These are phyloP conservation scores for Campoletis sonorensis DNA, from an alignment of 1,140 invertebrate species.

Conservation along the genomic window DNA sequence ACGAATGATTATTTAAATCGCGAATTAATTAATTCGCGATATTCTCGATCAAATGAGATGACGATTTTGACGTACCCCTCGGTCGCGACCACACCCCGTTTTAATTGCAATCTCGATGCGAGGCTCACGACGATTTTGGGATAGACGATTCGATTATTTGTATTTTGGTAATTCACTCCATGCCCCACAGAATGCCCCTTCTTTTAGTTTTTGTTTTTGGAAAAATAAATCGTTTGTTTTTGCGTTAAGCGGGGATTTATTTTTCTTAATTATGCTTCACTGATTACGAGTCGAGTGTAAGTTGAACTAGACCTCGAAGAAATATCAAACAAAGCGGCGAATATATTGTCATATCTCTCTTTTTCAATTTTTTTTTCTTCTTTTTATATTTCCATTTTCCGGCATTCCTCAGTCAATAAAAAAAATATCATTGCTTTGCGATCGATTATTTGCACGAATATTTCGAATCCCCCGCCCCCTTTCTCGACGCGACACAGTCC, in stretches of 20 bases:
- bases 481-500: background rate
- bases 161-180: conserved; percentile 34
- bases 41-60: background rate
- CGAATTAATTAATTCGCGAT: background rate
- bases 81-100: conserved; percentile 5
- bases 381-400: too few relatives aligned
- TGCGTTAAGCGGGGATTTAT: background rate
- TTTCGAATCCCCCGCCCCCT: background rate
- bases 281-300: background rate
- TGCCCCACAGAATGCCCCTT: conserved; percentile 32
- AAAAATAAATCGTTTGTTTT: conserved; percentile 24
- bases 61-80: background rate
- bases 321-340: conserved; percentile 4
- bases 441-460: background rate
- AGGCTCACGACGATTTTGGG: background rate
- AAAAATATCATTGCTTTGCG: background rate
- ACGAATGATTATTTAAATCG: background rate
- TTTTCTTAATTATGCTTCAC: background rate
- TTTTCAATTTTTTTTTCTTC: too few relatives aligned
- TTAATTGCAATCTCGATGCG: background rate
- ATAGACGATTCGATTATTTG: background rate
- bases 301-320: background rate
- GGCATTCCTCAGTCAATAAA: background rate
- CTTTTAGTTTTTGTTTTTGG: conserved; percentile 26
- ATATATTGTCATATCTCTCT: conserved; percentile 6